phyloP scores from a whole-genome alignment of 2,113 vertebrate genomes.

The Pyxicephalus adspersus region DNA sequence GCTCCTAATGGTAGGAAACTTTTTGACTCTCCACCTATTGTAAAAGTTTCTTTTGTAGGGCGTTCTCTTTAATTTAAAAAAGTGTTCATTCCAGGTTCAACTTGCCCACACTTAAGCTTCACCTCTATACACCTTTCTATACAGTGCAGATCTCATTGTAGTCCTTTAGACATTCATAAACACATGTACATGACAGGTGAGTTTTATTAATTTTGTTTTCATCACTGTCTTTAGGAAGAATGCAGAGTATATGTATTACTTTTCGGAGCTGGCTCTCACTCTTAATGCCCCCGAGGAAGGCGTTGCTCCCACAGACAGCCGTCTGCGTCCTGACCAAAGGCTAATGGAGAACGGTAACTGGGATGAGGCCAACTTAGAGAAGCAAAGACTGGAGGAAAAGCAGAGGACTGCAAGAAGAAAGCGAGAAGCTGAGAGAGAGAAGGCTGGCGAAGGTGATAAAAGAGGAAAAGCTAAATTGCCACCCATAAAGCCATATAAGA shows the following conservation, averaged over 20 bases:
- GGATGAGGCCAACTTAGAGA: constrained; percentile 94
- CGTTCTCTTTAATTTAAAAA: too few relatives aligned
- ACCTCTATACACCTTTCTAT: too few relatives aligned
- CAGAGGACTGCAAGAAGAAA: constrained; percentile 84
- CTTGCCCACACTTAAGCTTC: too few relatives aligned
- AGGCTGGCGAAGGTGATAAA: constrained; percentile 80
- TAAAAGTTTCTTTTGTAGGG: too few relatives aligned
- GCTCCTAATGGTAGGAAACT: too few relatives aligned
- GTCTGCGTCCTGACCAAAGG: constrained; percentile 87
- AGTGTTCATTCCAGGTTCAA: too few relatives aligned
- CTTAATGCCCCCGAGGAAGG: constrained; percentile 87
- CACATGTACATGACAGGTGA: too few relatives aligned
- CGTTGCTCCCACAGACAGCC: constrained; percentile 89
- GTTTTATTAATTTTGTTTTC: not conserved
- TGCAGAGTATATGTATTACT: constrained; percentile 96
- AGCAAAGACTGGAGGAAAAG: constrained; percentile 94
- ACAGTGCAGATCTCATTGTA: too few relatives aligned
- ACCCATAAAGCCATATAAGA: too few relatives aligned
- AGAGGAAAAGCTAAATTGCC: not conserved
- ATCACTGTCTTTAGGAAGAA: constrained; percentile 74
- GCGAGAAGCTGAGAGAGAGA: constrained; percentile 80
- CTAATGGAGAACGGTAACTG: constrained; percentile 94
- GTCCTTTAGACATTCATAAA: too few relatives aligned
- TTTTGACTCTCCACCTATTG: too few relatives aligned
- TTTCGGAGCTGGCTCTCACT: constrained; percentile 89